Conservation (phyloP, 2,113 vertebrate genomes). For the Zootoca vivipara region DNA sequence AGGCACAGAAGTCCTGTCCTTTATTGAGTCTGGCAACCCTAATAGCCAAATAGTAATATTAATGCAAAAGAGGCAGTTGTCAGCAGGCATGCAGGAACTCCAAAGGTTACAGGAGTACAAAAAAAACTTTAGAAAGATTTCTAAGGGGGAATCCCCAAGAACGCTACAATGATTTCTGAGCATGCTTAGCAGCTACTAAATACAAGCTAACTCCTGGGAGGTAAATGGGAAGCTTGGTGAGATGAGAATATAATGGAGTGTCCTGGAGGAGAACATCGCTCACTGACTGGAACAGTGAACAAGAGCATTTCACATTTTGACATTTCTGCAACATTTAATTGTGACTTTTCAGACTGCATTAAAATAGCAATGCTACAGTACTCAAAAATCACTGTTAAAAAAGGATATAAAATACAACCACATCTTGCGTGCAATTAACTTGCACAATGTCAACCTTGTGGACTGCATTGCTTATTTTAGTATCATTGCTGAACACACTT, state of each 20-base stretch:
- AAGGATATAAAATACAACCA: too few species aligned
- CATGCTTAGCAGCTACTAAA: neutral
- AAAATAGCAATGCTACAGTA: neutral
- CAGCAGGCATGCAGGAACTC: neutral
- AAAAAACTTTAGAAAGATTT: too few species aligned
- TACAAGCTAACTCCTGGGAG: neutral
- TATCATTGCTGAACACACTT: neutral
- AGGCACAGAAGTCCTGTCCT: too few species aligned
- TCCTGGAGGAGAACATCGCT: neutral
- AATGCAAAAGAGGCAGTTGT: neutral
- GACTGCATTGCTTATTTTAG: neutral
- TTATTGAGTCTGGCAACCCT: too few species aligned
- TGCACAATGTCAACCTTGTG: too few species aligned
- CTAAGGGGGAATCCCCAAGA: neutral
- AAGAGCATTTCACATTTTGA: neutral
- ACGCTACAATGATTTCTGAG: neutral
- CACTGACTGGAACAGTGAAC: neutral
- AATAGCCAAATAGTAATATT: neutral
- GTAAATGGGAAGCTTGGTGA: neutral
- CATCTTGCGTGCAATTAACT: too few species aligned
- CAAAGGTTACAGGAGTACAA: too few species aligned
- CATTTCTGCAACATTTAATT: neutral
- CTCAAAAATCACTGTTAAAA: neutral
- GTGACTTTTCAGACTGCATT: neutral
- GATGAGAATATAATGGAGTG: neutral